Percentiles rank a stretch among this genome's conserved stretches.
Evolutionary conservation across 2,113 vertebrate genomes (phyloP).

Genomic region (Vimba vimba): DNA sequence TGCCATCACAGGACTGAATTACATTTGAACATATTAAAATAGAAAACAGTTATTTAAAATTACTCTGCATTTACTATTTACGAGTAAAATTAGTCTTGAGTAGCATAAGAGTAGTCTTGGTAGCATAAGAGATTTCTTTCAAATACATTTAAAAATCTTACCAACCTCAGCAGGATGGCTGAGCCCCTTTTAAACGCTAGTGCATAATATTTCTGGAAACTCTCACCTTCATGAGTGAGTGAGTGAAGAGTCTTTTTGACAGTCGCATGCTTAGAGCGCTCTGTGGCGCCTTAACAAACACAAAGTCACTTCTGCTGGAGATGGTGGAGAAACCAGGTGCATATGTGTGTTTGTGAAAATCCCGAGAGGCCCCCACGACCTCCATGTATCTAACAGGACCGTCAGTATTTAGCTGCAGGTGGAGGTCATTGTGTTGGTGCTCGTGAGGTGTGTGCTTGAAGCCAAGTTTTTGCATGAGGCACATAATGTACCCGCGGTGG

Average conservation of each 20-base stretch:
- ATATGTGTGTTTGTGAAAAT: conserved; percentile 66
- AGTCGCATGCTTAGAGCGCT: conserved; percentile 56
- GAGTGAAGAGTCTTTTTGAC: conserved; percentile 58
- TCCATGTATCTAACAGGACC: conserved; percentile 79
- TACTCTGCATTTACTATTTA: too few relatives aligned
- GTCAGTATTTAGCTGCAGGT: conserved; percentile 74
- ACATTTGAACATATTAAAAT: not conserved
- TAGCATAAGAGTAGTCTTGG: not conserved
- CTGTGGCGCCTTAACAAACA: conserved; percentile 76
- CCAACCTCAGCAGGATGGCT: not conserved
- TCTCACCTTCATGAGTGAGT: conserved; percentile 57
- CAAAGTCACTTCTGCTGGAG: conserved; percentile 76
- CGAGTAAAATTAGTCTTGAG: too few relatives aligned
- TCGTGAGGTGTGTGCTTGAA: conserved; percentile 54
- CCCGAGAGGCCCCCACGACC: conserved; percentile 68
- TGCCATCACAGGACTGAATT: not conserved
- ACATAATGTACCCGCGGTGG: conserved; percentile 49
- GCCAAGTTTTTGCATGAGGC: conserved; percentile 57
- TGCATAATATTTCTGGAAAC: not conserved
- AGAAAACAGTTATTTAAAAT: not conserved
- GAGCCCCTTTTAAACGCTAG: not conserved
- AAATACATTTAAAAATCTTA: not conserved
- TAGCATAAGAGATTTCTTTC: not conserved
- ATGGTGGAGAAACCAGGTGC: conserved; percentile 73
- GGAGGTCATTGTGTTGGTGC: conserved; percentile 67